Percentiles rank a stretch among this genome's conserved stretches.
Evolutionary conservation across 2,888 invertebrate species (phyloP).

Genomic region (Parelbella ahira): DNA sequence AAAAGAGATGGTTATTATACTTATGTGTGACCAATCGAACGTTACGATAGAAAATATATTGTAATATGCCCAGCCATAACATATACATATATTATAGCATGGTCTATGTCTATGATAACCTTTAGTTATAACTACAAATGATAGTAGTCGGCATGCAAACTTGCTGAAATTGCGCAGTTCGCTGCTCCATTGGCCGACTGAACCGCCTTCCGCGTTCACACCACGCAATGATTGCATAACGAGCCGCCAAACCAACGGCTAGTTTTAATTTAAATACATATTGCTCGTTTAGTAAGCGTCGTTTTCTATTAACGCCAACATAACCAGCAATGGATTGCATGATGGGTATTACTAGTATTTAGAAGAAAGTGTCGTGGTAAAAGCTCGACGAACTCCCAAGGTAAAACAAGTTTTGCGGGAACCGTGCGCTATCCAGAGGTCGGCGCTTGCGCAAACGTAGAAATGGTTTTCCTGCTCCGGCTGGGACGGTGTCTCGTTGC

Average conservation of each 20-base stretch:
- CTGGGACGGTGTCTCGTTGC: slow-evolving; percentile 32
- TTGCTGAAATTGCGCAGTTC: slow-evolving; percentile 36
- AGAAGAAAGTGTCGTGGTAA: slow-evolving; percentile 22
- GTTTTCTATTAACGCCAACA: not conserved
- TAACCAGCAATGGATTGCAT: not conserved
- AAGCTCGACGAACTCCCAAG: slow-evolving; percentile 39
- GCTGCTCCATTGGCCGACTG: slow-evolving; percentile 73
- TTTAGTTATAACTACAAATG: too few species aligned
- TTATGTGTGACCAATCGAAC: too few species aligned
- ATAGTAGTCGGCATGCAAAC: slow-evolving; percentile 29
- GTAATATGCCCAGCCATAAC: too few species aligned
- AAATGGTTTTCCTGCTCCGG: slow-evolving; percentile 59
- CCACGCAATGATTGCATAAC: slow-evolving; percentile 67
- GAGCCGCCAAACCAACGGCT: too few species aligned
- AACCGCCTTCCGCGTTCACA: slow-evolving; percentile 68
- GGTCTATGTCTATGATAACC: too few species aligned
- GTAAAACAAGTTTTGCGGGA: slow-evolving; percentile 66
- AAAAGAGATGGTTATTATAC: too few species aligned
- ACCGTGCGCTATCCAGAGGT: slow-evolving; percentile 56
- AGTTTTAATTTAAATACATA: too few species aligned
- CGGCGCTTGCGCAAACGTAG: slow-evolving; percentile 65
- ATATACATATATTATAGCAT: too few species aligned
- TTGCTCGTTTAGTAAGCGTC: slow-evolving; percentile 10
- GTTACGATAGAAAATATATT: too few species aligned
- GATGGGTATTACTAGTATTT: not conserved